Conservation (phyloP, 2,113 vertebrate species). For the Epinephelus cyanopodus region DNA sequence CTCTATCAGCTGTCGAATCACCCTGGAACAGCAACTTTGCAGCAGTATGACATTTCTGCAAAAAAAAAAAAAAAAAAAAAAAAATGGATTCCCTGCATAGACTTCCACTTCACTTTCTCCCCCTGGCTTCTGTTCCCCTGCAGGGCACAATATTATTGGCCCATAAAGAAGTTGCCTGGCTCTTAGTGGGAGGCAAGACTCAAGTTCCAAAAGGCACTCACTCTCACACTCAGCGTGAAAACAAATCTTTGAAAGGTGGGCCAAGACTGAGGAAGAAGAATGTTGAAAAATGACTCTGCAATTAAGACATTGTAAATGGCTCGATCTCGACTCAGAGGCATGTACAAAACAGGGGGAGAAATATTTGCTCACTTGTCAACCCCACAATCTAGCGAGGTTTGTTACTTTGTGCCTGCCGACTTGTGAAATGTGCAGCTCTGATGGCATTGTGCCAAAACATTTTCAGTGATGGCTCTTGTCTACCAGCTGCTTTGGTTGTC, state of each 20-base stretch:
- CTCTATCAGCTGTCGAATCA: conserved; percentile 28
- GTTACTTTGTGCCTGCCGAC: conserved; percentile 18
- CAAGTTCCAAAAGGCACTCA: conserved; percentile 41
- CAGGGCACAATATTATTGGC: conserved; percentile 66
- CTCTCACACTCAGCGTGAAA: conserved; percentile 15
- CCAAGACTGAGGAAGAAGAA: background rate
- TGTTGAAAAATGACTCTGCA: conserved; percentile 10
- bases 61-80: conserved; percentile 23
- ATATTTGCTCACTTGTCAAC: conserved; percentile 18
- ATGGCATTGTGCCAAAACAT: conserved; percentile 40
- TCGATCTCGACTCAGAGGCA: background rate
- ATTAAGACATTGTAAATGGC: conserved; percentile 1
- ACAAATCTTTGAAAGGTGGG: conserved; percentile 37
- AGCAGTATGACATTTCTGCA: conserved; percentile 57
- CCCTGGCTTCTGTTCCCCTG: conserved; percentile 58
- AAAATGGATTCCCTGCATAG: conserved; percentile 29
- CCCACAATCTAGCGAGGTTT: background rate
- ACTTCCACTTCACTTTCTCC: conserved; percentile 42
- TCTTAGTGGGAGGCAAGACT: conserved; percentile 51
- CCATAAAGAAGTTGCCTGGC: conserved; percentile 56
- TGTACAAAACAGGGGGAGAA: background rate
- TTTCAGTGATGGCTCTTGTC: conserved; percentile 21
- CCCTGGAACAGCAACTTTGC: conserved; percentile 42
- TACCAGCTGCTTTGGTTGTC: conserved; percentile 43
- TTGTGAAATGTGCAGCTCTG: background rate